These are phyloP conservation scores for Bos taurus DNA, from an alignment of 2,113 vertebrate species.

Conservation along the genomic window DNA sequence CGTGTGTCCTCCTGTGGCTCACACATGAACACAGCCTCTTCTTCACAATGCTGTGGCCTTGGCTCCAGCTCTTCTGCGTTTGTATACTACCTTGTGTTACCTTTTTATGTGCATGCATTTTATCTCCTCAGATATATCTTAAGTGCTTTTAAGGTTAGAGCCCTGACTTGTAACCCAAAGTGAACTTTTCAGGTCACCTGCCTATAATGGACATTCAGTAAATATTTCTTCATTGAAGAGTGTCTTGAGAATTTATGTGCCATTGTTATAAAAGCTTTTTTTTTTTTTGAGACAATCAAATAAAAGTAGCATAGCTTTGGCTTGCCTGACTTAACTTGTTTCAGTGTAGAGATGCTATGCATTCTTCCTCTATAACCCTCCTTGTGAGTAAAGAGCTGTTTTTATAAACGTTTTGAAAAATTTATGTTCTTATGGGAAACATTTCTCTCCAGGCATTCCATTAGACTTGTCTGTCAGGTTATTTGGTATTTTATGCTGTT, in stretches of 20 bases:
- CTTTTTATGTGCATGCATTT: not conserved
- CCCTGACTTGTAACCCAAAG: not conserved
- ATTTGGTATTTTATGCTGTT: constrained; percentile 23
- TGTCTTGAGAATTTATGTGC: not conserved
- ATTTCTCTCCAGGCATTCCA: not conserved
- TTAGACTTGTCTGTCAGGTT: constrained; percentile 11
- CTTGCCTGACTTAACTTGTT: not conserved
- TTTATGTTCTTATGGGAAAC: not conserved
- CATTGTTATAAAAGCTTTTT: not conserved
- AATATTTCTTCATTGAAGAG: not conserved
- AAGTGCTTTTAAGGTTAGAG: not conserved
- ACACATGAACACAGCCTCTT: not conserved
- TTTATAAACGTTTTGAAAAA: not conserved
- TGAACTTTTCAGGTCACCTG: not conserved
- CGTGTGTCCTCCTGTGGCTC: not conserved
- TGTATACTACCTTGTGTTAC: not conserved
- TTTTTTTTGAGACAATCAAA: not conserved
- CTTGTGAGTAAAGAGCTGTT: not conserved
- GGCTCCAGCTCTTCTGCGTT: not conserved
- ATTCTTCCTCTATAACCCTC: not conserved
- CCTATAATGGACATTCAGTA: not conserved
- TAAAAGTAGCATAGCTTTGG: not conserved
- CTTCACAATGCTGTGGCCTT: not conserved
- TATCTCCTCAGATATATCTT: not conserved
- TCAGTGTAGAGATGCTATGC: not conserved